phyloP scores from a whole-genome alignment of 2,888 invertebrate genomes.

The Auanema freiburgensis region DNA sequence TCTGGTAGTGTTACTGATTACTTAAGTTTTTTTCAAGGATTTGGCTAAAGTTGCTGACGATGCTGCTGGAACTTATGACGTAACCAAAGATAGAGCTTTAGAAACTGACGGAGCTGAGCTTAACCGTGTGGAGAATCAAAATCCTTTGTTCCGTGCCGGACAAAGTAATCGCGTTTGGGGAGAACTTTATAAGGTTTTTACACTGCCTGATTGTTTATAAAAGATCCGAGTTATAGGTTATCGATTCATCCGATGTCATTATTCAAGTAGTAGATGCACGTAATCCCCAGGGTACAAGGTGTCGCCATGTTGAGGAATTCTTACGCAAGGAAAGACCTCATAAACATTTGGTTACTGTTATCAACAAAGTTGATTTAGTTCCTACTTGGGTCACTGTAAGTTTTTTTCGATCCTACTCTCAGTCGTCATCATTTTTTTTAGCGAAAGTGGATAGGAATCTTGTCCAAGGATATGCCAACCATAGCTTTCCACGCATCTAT shows the following conservation, averaged over 20 bases:
- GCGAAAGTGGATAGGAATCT: slow-evolving; percentile 91
- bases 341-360: slow-evolving; percentile 92
- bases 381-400: slow-evolving; percentile 90
- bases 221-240: slow-evolving; percentile 67
- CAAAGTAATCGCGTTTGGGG: slow-evolving; percentile 98
- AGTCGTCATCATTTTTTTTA: slow-evolving; percentile 50
- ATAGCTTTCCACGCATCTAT: slow-evolving; percentile 98
- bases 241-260: slow-evolving; percentile 96
- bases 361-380: slow-evolving; percentile 87
- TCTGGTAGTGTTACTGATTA: not conserved
- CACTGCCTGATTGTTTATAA: not conserved
- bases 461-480: slow-evolving; percentile 93
- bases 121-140: slow-evolving; percentile 77
- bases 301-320: slow-evolving; percentile 82
- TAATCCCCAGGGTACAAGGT: slow-evolving; percentile 85
- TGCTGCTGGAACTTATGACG: slow-evolving; percentile 78
- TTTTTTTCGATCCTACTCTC: slow-evolving; percentile 19
- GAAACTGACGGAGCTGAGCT: slow-evolving; percentile 68
- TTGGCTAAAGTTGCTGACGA: slow-evolving; percentile 77
- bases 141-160: slow-evolving; percentile 92
- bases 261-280: slow-evolving; percentile 93
- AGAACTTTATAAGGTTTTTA: slow-evolving; percentile 88
- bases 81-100: slow-evolving; percentile 80
- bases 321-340: slow-evolving; percentile 85
- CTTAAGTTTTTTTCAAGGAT: slow-evolving; percentile 52